Conservation (phyloP, 2,797 vertebrate species). For the Gallinago nigripennis region DNA sequence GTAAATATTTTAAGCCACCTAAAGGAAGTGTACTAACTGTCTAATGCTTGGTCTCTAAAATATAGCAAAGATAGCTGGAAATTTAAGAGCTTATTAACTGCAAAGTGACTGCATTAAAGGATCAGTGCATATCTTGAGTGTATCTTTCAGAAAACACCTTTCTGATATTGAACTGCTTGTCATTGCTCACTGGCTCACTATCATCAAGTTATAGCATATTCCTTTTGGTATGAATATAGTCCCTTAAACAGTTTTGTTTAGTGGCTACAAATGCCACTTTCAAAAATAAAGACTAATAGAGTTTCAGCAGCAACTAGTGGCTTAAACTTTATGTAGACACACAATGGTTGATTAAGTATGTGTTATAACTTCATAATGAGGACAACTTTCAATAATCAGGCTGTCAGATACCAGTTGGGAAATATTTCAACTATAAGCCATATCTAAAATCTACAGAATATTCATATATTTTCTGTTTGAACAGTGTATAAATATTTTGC, state of each 20-base stretch:
- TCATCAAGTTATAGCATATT: background rate
- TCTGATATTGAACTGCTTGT: background rate
- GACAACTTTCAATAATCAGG: background rate
- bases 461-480: background rate
- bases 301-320: background rate
- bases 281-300: background rate
- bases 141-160: background rate
- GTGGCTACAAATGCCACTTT: background rate
- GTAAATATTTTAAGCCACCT: background rate
- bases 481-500: background rate
- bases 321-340: background rate
- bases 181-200: background rate
- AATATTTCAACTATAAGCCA: background rate
- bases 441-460: background rate
- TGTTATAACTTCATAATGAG: background rate
- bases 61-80: background rate
- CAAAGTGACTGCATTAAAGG: background rate
- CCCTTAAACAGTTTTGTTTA: background rate
- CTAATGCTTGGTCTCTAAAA: background rate
- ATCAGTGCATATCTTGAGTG: background rate
- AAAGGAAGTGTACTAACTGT: background rate
- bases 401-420: background rate
- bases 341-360: background rate
- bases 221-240: background rate
- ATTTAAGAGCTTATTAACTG: background rate